Evolutionary conservation across 2,113 vertebrate genomes (phyloP).

Genomic region (Hippolais icterina): DNA sequence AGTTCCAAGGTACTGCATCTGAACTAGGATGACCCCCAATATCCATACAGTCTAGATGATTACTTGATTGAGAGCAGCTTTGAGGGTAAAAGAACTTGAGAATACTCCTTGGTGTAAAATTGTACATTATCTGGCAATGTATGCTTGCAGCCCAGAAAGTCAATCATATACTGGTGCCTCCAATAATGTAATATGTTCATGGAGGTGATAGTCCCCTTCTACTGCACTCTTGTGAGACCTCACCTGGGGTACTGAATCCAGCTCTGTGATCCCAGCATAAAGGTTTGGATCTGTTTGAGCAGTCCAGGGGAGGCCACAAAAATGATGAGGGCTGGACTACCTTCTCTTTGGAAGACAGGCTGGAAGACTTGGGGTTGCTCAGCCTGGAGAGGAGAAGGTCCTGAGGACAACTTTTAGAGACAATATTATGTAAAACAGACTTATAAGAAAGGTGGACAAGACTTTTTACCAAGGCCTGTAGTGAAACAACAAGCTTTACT

Average conservation of each 20-base stretch:
- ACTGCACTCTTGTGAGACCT: background rate
- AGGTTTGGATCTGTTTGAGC: background rate
- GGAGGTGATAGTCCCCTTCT: background rate
- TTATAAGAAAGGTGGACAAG: background rate
- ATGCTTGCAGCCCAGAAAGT: background rate
- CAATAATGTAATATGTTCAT: background rate
- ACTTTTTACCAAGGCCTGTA: background rate
- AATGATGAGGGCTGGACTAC: background rate
- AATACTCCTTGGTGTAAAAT: background rate
- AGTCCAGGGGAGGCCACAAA: background rate
- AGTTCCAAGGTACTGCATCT: background rate
- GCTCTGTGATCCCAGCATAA: background rate
- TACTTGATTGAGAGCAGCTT: background rate
- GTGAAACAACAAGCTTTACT: background rate
- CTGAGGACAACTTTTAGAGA: background rate
- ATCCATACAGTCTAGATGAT: background rate
- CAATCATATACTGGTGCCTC: background rate
- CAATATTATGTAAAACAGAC: background rate
- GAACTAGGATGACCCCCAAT: rapidly evolving
- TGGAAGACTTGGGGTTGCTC: background rate
- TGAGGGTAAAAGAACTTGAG: background rate
- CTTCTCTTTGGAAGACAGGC: background rate
- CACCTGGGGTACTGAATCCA: background rate
- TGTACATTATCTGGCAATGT: background rate
- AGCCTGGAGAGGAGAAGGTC: background rate